Evolutionary conservation across 2,113 vertebrate genomes (phyloP), one percentile per base, ranked within the genome.

Genomic region (Oostethus manadensis): DNA sequence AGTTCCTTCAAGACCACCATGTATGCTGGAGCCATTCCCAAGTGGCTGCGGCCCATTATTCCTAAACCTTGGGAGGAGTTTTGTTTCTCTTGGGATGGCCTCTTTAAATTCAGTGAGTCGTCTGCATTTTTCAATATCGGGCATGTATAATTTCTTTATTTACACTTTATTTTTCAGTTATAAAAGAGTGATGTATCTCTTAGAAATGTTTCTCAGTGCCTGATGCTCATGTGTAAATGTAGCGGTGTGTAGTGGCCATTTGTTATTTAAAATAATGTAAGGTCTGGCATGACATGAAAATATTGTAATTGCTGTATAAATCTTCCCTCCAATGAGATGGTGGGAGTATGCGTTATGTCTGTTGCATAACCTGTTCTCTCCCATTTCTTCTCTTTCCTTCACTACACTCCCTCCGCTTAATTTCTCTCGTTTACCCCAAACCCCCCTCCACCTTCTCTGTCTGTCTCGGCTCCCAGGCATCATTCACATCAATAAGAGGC

Each of bases 1-100:
- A 93, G 92, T 78, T 93, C 93, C 86, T 97, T 98, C 78, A 96
- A 97, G 88, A 95, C 92, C 20, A 93, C 94, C 73, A 95, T 96
- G 94, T 97, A 96, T 13, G 92, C 94, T 0, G 94, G 94, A 0
- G 92, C 94, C 44, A 94, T 97, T 73, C 95, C 95, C 47, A 93
- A 90, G 78, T 96, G 94, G 94, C 92, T 97, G 47, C 89, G 93
- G 20, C 87, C 90, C 6, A 48, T 97, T 65, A 87, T 97, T 56
- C 94, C 94, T 42, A 95, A 93, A 81, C 94, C 94, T 0, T 97
- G 94, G 94, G 88, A 81, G 70, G 94, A 96, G 68, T 95, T 97
- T 88, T 98, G 94, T 81, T 84, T 71, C 67, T 97, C 95, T 57
- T 97, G 94, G 95, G 94, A 97, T 40, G 93, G 94, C 65, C 93